These are phyloP conservation scores for Bombus difficillimus DNA, from an alignment of 1,140 invertebrate species.

Conservation along the genomic window DNA sequence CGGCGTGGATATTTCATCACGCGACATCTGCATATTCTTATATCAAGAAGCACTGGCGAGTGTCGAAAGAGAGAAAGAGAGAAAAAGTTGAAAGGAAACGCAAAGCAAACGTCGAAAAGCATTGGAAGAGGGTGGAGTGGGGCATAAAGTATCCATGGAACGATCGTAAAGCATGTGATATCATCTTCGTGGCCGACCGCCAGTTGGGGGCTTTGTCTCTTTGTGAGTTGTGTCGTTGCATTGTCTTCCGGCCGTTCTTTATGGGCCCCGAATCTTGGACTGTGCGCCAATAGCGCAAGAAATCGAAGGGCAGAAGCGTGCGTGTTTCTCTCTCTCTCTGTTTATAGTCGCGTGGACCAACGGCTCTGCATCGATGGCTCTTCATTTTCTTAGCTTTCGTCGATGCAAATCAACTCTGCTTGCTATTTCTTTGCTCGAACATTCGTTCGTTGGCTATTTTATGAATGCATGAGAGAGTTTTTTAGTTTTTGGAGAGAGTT, in stretches of 20 bases:
- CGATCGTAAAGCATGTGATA: slow-evolving; percentile 76
- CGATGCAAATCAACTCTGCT: neutral
- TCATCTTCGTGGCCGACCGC: slow-evolving; percentile 74
- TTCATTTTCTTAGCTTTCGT: slow-evolving; percentile 10
- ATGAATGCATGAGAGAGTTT: no score
- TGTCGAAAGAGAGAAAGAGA: slow-evolving; percentile 11
- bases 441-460: neutral
- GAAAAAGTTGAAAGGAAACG: slow-evolving; percentile 60
- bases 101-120: slow-evolving; percentile 62
- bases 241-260: slow-evolving; percentile 73
- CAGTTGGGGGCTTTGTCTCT: slow-evolving; percentile 73
- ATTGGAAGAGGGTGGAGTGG: slow-evolving; percentile 51
- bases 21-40: slow-evolving; percentile 70
- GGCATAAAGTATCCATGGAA: slow-evolving; percentile 74
- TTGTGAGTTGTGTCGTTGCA: slow-evolving; percentile 70
- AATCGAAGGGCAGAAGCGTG: slow-evolving; percentile 52
- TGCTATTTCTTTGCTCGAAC: neutral
- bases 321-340: slow-evolving; percentile 9
- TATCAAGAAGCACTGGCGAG: slow-evolving; percentile 60
- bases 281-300: slow-evolving; percentile 63
- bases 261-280: slow-evolving; percentile 60
- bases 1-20: slow-evolving; percentile 69
- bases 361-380: neutral
- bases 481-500: neutral
- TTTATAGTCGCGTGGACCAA: neutral